Base-by-base conservation (phyloP, 2,113 vertebrate species). In the Calonectris borealis region DNA sequence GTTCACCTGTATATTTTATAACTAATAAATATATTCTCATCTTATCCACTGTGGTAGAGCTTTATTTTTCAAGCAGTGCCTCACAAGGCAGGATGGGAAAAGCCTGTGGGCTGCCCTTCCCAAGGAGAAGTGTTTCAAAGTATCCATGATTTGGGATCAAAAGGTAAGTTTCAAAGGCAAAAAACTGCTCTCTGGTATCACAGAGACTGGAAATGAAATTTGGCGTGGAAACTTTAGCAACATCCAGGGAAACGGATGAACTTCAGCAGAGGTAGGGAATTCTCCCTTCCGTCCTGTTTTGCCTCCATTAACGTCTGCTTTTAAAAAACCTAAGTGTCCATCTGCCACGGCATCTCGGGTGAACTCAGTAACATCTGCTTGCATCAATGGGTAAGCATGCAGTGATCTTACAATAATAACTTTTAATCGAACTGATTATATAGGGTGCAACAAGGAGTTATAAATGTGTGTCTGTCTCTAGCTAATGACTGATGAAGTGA, bases 21-120 rank as follows among this genome's bases (percentile, higher is more conserved):
- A 68, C 20, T 58, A 97, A 92, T 96, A 97, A 97, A 97, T 75
- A 26, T 2, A 86, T 91, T 82, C 64, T 86, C 46, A 78, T 61
- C 34, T 95, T 58, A 32, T 29, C n/a, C 7, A 3, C 68, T 61
- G 49, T 46, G 66, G 73, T 1, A 88, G 75, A 96, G 52, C 44
- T 90, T 96, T 76, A 29, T 96, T 97, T 96, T 82, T 46, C 65
- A 73, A 66, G 44, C 54, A 44, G 51, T 3, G 32, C 22, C 31
- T 87, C 29, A 22, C 54, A 86, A 49, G 42, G 42, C 19, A 60
- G 83, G 62, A 22, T 49, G 54, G 52, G 25, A 93, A 54, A 83
- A 69, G 17, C 16, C 69, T 87, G 34, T 42, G 61, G 48, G 48
- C 52, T 93, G 82, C 70, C 17, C 34, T 73, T 70, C 68, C 36